Percentiles rank a stretch among this genome's conserved stretches.
Conservation (phyloP, 1,140 invertebrate species). For the Heliconius hewitsoni region DNA sequence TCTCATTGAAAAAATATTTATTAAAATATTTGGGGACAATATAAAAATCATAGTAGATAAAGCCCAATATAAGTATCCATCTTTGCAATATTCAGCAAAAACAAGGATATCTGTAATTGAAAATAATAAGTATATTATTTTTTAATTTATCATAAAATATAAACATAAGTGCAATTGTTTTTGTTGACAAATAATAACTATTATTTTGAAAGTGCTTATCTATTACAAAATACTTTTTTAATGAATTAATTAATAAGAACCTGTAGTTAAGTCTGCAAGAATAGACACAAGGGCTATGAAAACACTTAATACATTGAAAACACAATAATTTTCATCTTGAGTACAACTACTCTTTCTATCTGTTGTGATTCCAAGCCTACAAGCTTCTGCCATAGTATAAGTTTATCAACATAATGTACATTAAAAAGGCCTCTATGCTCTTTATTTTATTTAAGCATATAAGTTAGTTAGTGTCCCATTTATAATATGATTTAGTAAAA, state of each 20-base stretch:
- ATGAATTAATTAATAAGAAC: slow-evolving; percentile 26
- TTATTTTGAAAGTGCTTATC: neutral
- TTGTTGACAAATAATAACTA: neutral
- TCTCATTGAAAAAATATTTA: slow-evolving; percentile 73
- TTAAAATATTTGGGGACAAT: slow-evolving; percentile 66
- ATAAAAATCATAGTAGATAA: slow-evolving; percentile 67
- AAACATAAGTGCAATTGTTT: neutral
- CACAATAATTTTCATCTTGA: slow-evolving; percentile 73
- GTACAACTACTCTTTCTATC: slow-evolving; percentile 57
- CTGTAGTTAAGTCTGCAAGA: slow-evolving; percentile 74
- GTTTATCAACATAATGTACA: slow-evolving; percentile 13
- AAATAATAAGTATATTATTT: neutral
- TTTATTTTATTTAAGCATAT: slow-evolving; percentile 4
- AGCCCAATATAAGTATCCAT: slow-evolving; percentile 68
- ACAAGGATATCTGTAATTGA: slow-evolving; percentile 70
- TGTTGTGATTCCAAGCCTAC: slow-evolving; percentile 59
- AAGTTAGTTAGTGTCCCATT: slow-evolving; percentile 3
- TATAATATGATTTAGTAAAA: slow-evolving; percentile 3
- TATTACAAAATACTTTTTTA: neutral
- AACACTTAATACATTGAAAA: slow-evolving; percentile 73
- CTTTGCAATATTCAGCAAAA: slow-evolving; percentile 74
- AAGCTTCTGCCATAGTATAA: slow-evolving; percentile 72
- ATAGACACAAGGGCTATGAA: slow-evolving; percentile 76
- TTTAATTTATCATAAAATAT: neutral
- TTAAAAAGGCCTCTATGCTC: neutral